A percentile compares a stretch with the other conserved stretches of the same genome.
These are phyloP conservation scores for Netelia melanura DNA, from an alignment of 2,888 invertebrate species.

Conservation along the genomic window DNA sequence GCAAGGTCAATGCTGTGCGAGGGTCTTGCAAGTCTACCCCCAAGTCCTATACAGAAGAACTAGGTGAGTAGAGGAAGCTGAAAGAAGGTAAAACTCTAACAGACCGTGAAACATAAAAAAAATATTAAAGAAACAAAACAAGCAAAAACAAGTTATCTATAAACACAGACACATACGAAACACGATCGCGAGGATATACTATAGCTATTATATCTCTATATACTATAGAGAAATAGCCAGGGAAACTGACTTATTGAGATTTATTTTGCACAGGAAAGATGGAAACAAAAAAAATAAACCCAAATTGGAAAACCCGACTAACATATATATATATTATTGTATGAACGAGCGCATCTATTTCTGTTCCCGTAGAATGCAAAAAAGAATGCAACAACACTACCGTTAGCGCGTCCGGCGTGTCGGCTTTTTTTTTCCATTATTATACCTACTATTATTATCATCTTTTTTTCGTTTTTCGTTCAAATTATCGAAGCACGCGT, in stretches of 20 bases:
- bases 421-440: slow-evolving; percentile 43
- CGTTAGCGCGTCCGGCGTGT: slow-evolving; percentile 52
- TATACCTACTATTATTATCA: slow-evolving; percentile 28
- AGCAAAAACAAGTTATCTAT: slow-evolving; percentile 20
- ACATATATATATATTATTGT: slow-evolving; percentile 43
- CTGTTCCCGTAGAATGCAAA: slow-evolving; percentile 58
- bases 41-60: slow-evolving; percentile 84
- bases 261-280: slow-evolving; percentile 23
- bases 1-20: slow-evolving; percentile 85
- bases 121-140: slow-evolving; percentile 62
- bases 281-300: slow-evolving; percentile 47
- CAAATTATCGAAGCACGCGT: slow-evolving; percentile 39
- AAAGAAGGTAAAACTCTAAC: slow-evolving; percentile 82
- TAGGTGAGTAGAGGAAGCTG: slow-evolving; percentile 84
- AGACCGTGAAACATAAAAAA: slow-evolving; percentile 68
- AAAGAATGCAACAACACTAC: slow-evolving; percentile 45
- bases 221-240: not conserved
- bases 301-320: slow-evolving; percentile 67
- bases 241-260: slow-evolving; percentile 25
- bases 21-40: slow-evolving; percentile 85
- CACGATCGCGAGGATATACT: slow-evolving; percentile 11
- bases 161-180: slow-evolving; percentile 41
- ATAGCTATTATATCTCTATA: not conserved
- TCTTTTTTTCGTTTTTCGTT: slow-evolving; percentile 37
- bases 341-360: slow-evolving; percentile 53